Base-by-base conservation (phyloP, 2,797 vertebrate species). In the Coreius guichenoti region DNA sequence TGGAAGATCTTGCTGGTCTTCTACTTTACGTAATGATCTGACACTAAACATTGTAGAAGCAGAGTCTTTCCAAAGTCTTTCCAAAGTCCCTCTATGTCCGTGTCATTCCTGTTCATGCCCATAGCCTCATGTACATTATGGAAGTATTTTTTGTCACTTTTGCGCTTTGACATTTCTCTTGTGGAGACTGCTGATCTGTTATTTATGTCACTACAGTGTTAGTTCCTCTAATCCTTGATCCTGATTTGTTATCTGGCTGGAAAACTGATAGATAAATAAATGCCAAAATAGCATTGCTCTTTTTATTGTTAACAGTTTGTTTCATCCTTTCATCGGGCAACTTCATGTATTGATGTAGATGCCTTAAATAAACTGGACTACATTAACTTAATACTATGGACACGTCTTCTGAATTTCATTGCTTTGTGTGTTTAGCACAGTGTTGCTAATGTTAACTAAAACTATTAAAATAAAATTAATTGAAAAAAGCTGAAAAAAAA, bases 341-440 rank as follows among this genome's bases (percentile, higher is more conserved):
- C 89, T 92, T 89, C 90, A 89, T 90, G 89, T 91, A 85, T 88
- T 85, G 89, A 89, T 72, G 87, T 87, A 91, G 78, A 92, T 92
- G 92, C 92, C 92, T 94, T 90, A 84, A 89, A 84, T 87, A 89
- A 89, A 88, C 47, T 89, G 85, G 89, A 88, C 85, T 74, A 56
- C 54, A 81, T 89, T 79, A 85, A 90, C 47, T 82, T 29, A 83
- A 85, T 26, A 23, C 9, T 36, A 73, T 86, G 51, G 63, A 83
- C 74, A 13, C 19, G 56, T 86, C 45, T 75, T 13, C 14, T 58
- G 63, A 3, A 54, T 17, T 56, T 58, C 49, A 8, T 11, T 1
- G 43, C 61, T 73, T 82, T 63, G 23, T 80, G 29, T 68, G 67
- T 81, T 45, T 58, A 21, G n/a, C 12, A 39, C 16, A 43, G 26